Base-by-base conservation (phyloP, 2,797 vertebrate species). In the Fistularia tabacaria region DNA sequence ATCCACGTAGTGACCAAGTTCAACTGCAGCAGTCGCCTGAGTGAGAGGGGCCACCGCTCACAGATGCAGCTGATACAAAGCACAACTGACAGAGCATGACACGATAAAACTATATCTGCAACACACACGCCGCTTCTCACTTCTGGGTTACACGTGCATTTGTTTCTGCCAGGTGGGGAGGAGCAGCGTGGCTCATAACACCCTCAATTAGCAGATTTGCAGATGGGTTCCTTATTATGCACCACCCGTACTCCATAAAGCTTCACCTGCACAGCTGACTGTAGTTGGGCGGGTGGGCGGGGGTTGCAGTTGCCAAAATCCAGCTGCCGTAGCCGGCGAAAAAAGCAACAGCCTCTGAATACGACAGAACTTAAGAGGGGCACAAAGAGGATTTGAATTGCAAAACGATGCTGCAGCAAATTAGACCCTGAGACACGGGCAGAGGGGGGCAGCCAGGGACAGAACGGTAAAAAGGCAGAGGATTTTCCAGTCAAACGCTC, bases 141-240 rank as follows among this genome's bases (percentile, higher is more conserved):
- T 11, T 44, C 39, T 15, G 47, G 38, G 58, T 11, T 25, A 25
- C 25, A 25, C 25, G 25, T 58, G 67, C 70, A 77, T 51, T 61
- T 49, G 42, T 49, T 55, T 25, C 64, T 52, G 64, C 58, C 69
- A 49, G 62, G 54, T 1, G 40, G 58, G 62, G 66, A 69, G 63
- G 60, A 70, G 59, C 60, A 46, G 54, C 60, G 44, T 10, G 9
- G 14, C 65, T 69, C 64, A 51, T 46, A 76, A 66, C 57, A 64
- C 58, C 63, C 54, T 62, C 62, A 77, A 80, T 83, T 77, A 79
- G 69, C 71, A 73, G 81, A 58, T 83, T 75, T 83, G 73, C 53
- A 43, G 69, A 50, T 52, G 54, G 62, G 62, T 38, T 64, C 66
- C 61, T 83, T 81, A 80, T 66, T 59, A 79, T 77, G 68, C 64